These are phyloP conservation scores for Drosophila quinaria DNA, from an alignment of 2,888 invertebrate species.

Conservation along the genomic window DNA sequence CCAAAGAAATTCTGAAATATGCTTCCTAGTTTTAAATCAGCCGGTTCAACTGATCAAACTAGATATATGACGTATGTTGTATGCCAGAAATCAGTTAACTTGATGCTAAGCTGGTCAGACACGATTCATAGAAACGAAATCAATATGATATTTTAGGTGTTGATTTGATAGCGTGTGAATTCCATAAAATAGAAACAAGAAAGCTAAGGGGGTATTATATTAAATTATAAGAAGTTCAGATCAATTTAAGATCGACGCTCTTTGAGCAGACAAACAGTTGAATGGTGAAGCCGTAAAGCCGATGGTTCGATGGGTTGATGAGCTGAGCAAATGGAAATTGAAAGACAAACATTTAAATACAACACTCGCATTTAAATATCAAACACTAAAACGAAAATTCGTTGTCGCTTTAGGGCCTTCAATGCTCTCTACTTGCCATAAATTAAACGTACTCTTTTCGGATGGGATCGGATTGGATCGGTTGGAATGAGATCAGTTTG, in stretches of 20 bases:
- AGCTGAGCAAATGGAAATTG: constrained; percentile 46
- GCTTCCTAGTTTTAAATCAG: constrained; percentile 50
- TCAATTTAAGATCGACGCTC: not conserved
- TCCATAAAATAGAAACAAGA: constrained; percentile 4
- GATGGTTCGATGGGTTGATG: constrained; percentile 12
- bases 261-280: too few relatives aligned
- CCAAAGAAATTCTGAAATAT: constrained; percentile 20
- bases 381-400: constrained; percentile 61
- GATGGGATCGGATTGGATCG: constrained; percentile 12
- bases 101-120: constrained; percentile 34
- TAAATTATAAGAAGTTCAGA: not conserved
- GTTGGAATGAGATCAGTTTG: constrained; percentile 2
- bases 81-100: constrained; percentile 28
- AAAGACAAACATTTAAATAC: constrained; percentile 53
- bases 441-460: constrained; percentile 59
- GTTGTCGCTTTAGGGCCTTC: constrained; percentile 52
- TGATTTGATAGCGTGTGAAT: constrained; percentile 24
- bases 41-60: constrained; percentile 22
- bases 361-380: constrained; percentile 27
- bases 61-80: constrained; percentile 19
- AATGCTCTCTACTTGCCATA: constrained; percentile 64
- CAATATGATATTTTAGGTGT: constrained; percentile 8
- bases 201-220: not conserved
- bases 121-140: constrained; percentile 28
- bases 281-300: not conserved